Percentiles rank a stretch among this genome's conserved stretches.
Conservation (phyloP, 2,113 vertebrate genomes). For the Psilopsiagon aymara region DNA sequence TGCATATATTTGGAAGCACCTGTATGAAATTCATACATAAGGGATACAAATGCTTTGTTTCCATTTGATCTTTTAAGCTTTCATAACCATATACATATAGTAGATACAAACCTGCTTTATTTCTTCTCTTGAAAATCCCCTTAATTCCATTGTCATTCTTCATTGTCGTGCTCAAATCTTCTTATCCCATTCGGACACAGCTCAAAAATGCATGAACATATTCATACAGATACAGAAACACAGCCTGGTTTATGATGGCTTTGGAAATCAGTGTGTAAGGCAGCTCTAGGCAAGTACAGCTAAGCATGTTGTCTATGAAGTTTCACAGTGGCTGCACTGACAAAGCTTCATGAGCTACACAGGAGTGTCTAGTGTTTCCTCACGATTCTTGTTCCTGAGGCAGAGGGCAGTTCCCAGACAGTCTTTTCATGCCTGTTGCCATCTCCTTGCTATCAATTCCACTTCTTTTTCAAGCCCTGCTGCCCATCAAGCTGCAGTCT, state of each 20-base stretch:
- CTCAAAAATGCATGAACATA: background rate
- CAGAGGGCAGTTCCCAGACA: background rate
- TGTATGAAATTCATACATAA: background rate
- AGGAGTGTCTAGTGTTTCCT: background rate
- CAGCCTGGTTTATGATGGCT: background rate
- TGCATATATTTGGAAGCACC: background rate
- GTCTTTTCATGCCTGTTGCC: background rate
- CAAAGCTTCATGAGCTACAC: background rate
- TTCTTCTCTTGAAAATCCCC: background rate
- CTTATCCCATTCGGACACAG: background rate
- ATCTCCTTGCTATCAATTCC: background rate
- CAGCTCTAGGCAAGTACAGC: background rate
- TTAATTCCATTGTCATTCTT: constrained; percentile 31
- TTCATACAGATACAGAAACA: background rate
- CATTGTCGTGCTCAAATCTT: constrained; percentile 1
- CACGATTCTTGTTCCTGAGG: background rate
- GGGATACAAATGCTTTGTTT: background rate
- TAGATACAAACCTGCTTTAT: background rate
- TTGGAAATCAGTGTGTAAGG: background rate
- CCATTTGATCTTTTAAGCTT: background rate
- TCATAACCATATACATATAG: background rate
- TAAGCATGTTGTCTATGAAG: background rate
- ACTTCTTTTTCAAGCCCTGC: background rate
- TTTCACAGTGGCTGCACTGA: background rate
- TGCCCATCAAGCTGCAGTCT: background rate